A percentile compares a stretch with the other conserved stretches of the same genome.
Conservation (phyloP, 2,888 invertebrate species). For the Polydesmus complanatus region DNA sequence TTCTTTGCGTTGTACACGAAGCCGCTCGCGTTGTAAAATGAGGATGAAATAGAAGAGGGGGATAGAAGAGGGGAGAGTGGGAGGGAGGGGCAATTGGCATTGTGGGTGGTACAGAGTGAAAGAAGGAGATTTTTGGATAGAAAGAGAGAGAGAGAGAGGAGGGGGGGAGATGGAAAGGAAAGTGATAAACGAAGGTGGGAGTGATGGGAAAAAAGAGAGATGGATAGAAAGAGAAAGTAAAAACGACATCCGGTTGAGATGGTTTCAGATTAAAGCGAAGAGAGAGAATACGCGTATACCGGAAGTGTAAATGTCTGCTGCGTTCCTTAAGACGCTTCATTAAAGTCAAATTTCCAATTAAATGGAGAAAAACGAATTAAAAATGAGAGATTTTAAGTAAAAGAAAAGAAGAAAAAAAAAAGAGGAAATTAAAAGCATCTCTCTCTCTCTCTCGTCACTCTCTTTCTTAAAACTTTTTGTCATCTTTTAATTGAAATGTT, state of each 20-base stretch:
- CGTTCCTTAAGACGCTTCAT: no score
- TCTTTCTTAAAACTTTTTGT: no score
- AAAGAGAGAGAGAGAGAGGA: not conserved
- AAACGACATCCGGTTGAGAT: not conserved
- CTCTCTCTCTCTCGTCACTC: no score
- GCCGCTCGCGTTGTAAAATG: not conserved
- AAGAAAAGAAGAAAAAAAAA: no score
- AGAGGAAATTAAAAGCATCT: no score
- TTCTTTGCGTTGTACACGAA: not conserved
- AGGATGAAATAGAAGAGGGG: not conserved
- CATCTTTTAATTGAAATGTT: no score
- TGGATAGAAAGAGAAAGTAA: not conserved
- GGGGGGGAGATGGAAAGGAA: not conserved
- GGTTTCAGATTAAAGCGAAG: not conserved
- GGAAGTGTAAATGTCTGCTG: not conserved
- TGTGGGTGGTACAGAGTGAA: not conserved
- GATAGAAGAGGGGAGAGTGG: not conserved
- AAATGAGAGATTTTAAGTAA: no score
- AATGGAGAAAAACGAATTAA: no score
- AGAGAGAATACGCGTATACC: not conserved
- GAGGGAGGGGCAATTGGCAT: not conserved
- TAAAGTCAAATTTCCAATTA: no score
- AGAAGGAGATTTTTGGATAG: not conserved
- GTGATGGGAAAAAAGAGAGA: not conserved
- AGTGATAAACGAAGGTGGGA: not conserved